A percentile compares a stretch with the other conserved stretches of the same genome.
These are phyloP conservation scores for Spea multiplicata DNA, from an alignment of 2,113 vertebrate species.

Conservation along the genomic window DNA sequence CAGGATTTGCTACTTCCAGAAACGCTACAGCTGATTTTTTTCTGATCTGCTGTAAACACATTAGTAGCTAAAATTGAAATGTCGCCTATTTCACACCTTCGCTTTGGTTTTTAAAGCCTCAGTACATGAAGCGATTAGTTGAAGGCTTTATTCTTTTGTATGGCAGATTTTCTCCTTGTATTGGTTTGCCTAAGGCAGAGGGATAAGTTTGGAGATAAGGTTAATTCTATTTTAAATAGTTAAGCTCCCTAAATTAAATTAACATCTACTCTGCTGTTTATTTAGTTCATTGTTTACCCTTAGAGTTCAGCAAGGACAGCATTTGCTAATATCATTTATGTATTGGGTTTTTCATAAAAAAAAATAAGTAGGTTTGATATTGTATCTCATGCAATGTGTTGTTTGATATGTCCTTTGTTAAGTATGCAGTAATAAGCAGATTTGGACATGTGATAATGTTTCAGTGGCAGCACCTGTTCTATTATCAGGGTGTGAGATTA, in stretches of 20 bases:
- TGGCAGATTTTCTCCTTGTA: constrained; percentile 23
- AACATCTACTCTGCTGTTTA: neutral
- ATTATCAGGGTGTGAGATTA: too few species aligned
- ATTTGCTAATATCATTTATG: too few species aligned
- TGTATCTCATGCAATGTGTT: too few species aligned
- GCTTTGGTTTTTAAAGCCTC: constrained; percentile 12
- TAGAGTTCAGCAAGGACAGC: too few species aligned
- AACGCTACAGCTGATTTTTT: constrained; percentile 34
- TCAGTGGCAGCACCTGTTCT: too few species aligned
- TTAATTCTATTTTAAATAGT: constrained; percentile 26
- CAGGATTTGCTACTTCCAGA: constrained; percentile 35
- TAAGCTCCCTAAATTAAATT: constrained; percentile 19
- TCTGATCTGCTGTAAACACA: constrained; percentile 34
- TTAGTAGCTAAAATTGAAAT: constrained; percentile 28
- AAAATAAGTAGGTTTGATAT: too few species aligned
- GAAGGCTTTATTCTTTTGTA: constrained; percentile 35
- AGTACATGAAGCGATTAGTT: constrained; percentile 9
- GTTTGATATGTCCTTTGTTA: too few species aligned
- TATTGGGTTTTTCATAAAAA: too few species aligned
- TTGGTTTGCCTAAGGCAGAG: constrained; percentile 26
- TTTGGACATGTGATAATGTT: too few species aligned
- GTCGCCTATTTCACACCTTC: constrained; percentile 31
- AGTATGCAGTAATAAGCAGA: too few species aligned
- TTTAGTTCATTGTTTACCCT: neutral
- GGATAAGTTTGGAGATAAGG: constrained; percentile 27